phyloP scores from a whole-genome alignment of 2,797 vertebrate genomes.

The Tinamus major region DNA sequence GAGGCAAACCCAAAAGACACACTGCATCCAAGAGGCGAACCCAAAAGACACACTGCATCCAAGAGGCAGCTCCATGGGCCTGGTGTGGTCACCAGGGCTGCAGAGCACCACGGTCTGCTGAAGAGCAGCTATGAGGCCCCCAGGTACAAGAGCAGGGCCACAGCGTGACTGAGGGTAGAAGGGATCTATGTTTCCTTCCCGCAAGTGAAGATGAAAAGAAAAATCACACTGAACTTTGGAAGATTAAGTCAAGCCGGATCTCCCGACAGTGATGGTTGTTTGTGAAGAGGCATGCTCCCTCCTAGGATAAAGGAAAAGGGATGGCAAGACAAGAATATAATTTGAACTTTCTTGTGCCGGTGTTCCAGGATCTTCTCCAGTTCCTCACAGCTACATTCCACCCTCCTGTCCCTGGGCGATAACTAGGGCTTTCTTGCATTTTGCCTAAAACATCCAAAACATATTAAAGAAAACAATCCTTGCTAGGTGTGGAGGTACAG shows the following conservation, averaged over 20 bases:
- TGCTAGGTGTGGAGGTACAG: background rate
- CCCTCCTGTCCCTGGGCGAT: background rate
- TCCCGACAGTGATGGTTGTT: background rate
- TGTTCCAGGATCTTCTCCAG: background rate
- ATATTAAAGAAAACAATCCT: background rate
- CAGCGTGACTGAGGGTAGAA: too few relatives aligned
- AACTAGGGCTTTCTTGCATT: background rate
- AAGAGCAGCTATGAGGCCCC: too few relatives aligned
- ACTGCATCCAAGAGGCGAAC: too few relatives aligned
- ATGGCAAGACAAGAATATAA: background rate
- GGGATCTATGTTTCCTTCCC: background rate
- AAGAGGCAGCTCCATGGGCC: too few relatives aligned
- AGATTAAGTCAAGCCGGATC: accelerated
- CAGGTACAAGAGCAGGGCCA: too few relatives aligned
- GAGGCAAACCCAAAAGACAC: too few relatives aligned
- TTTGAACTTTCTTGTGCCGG: background rate
- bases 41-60: too few relatives aligned
- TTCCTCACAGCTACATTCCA: background rate
- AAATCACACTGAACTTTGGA: background rate
- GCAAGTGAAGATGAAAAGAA: background rate
- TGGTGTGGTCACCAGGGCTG: too few relatives aligned
- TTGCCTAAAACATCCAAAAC: background rate
- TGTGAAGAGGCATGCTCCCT: accelerated
- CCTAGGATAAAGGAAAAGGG: background rate
- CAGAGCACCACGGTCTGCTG: too few relatives aligned